Percentiles rank a stretch among this genome's conserved stretches.
These are phyloP conservation scores for Cheilosia grossa DNA, from an alignment of 2,888 invertebrate genomes.

Conservation along the genomic window DNA sequence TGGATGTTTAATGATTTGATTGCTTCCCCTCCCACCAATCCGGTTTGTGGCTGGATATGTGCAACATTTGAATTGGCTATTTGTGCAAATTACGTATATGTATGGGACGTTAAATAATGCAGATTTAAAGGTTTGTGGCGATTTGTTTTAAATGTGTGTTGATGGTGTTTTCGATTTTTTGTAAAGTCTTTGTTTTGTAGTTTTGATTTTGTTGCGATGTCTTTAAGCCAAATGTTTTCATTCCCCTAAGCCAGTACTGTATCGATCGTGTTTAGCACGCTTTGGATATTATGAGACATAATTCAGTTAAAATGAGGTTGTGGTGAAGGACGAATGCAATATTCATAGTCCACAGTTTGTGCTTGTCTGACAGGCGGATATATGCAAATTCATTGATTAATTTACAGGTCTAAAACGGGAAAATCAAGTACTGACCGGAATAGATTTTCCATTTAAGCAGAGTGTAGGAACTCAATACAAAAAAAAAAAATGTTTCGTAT, in stretches of 20 bases:
- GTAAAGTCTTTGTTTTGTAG: not conserved
- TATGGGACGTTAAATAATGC: constrained; percentile 37
- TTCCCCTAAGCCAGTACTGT: not conserved
- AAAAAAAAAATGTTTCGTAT: no score
- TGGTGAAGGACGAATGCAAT: no score
- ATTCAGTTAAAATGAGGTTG: no score
- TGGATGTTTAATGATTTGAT: constrained; percentile 70
- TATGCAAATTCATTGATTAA: no score
- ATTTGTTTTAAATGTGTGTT: constrained; percentile 25
- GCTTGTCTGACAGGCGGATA: no score
- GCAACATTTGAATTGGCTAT: constrained; percentile 26
- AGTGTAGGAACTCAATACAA: no score
- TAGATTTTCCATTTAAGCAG: no score
- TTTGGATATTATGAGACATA: no score
- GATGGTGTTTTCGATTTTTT: constrained; percentile 12
- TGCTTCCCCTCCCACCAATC: constrained; percentile 24
- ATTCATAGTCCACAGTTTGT: no score
- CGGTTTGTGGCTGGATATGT: constrained; percentile 31
- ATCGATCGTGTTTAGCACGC: no score
- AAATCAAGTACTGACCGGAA: no score
- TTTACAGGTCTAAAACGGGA: no score
- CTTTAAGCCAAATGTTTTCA: not conserved
- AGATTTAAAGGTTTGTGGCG: constrained; percentile 70
- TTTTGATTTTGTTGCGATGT: constrained; percentile 2
- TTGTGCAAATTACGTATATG: constrained; percentile 22